A percentile compares a stretch with the other conserved stretches of the same genome.
phyloP scores from a whole-genome alignment of 92 coral and sea anemone genomes.

The Porites rus region DNA sequence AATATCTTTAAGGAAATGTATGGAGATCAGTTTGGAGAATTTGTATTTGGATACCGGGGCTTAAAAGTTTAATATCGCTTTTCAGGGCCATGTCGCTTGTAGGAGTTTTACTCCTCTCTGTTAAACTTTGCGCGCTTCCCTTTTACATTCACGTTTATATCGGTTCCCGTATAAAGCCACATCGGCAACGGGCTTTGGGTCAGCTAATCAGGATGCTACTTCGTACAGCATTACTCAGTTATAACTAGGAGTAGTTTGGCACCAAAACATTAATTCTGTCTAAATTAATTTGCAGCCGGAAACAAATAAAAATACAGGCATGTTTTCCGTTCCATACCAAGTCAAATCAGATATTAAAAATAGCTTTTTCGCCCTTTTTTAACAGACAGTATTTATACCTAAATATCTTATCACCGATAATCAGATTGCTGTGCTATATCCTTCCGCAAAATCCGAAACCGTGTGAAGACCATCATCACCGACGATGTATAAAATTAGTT shows the following conservation, averaged over 20 bases:
- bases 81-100: too few relatives aligned
- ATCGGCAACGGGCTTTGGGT: too few relatives aligned
- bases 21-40: too few relatives aligned
- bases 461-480: background rate
- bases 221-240: too few relatives aligned
- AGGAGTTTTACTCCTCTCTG: background rate
- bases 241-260: background rate
- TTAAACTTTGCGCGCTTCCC: background rate
- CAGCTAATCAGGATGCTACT: too few relatives aligned
- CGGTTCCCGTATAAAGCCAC: background rate
- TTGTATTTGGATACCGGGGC: too few relatives aligned
- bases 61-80: too few relatives aligned
- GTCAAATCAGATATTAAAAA: background rate
- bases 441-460: constrained; percentile 21
- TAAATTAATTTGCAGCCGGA: background rate
- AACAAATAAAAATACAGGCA: background rate
- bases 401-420: constrained; percentile 26
- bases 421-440: constrained; percentile 22
- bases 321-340: background rate
- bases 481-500: too few relatives aligned
- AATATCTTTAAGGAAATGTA: too few relatives aligned
- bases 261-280: background rate
- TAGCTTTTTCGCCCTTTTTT: background rate
- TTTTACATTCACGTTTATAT: background rate
- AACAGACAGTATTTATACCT: constrained; percentile 4